phyloP scores from a whole-genome alignment of 2,113 vertebrate genomes.

The Sinocyclocheilus maitianheensis region DNA sequence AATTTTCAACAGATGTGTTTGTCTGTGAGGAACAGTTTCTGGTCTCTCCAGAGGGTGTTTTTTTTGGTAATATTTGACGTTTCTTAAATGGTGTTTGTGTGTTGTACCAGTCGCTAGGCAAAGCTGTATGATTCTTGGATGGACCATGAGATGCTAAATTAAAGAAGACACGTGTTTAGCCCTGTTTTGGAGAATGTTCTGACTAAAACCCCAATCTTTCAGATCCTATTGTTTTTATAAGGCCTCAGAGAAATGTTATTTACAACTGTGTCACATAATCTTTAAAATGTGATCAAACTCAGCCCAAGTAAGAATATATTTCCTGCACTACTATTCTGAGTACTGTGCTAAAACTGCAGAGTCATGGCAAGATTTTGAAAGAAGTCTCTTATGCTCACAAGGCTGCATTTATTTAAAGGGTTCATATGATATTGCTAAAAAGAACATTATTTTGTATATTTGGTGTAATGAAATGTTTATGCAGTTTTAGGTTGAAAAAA shows the following conservation, averaged over 20 bases:
- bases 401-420: background rate
- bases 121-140: slow-evolving; percentile 63
- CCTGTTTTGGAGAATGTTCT: slow-evolving; percentile 4
- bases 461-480: no score
- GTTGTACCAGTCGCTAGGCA: slow-evolving; percentile 58
- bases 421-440: no score
- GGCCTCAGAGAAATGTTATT: background rate
- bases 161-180: slow-evolving; percentile 6
- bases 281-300: background rate
- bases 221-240: slow-evolving; percentile 19
- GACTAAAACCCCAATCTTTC: slow-evolving; percentile 30
- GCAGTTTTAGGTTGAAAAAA: no score
- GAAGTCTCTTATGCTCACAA: background rate
- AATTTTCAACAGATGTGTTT: slow-evolving; percentile 61
- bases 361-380: background rate
- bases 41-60: slow-evolving; percentile 48
- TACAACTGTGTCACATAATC: background rate
- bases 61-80: slow-evolving; percentile 37
- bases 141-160: slow-evolving; percentile 8
- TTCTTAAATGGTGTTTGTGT: slow-evolving; percentile 53
- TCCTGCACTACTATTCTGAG: background rate
- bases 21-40: slow-evolving; percentile 48
- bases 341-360: background rate
- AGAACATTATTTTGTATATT: no score
- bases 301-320: background rate